These are phyloP conservation scores for Solea senegalensis DNA, from an alignment of 2,113 vertebrate genomes.

Conservation along the genomic window DNA sequence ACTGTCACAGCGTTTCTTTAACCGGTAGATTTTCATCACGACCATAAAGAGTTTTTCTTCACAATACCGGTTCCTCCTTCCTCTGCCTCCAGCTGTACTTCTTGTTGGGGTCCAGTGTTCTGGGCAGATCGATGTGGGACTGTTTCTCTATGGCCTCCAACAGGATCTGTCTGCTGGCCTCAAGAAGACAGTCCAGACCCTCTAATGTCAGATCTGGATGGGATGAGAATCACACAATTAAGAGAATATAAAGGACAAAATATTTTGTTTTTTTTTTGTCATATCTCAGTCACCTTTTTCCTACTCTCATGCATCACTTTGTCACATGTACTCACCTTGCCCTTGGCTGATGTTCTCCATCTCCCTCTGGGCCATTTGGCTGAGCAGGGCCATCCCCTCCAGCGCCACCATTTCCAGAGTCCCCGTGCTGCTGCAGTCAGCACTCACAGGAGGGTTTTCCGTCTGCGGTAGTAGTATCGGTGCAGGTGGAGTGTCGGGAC, in stretches of 20 bases:
- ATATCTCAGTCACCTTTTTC: no score
- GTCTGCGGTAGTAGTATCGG: conserved; percentile 60
- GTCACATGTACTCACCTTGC: conserved; percentile 56
- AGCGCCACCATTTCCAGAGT: conserved; percentile 83
- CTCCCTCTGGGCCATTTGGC: conserved; percentile 91
- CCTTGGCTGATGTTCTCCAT: conserved; percentile 79
- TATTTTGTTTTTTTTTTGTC: no score
- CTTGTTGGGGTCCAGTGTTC: conserved; percentile 92
- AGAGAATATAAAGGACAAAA: neutral
- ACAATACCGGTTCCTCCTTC: conserved; percentile 91
- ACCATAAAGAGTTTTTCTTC: neutral
- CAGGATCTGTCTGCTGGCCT: conserved; percentile 91
- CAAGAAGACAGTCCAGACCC: conserved; percentile 90
- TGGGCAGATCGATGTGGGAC: conserved; percentile 86
- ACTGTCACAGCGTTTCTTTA: neutral
- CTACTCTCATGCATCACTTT: neutral
- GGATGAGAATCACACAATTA: conserved; percentile 14
- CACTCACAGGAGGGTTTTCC: conserved; percentile 40
- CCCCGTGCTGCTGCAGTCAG: conserved; percentile 67
- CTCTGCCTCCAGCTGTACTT: conserved; percentile 99
- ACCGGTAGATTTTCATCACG: neutral
- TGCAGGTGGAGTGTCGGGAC: conserved; percentile 54
- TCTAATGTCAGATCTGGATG: conserved; percentile 75
- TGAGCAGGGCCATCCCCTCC: conserved; percentile 93
- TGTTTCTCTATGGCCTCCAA: conserved; percentile 91